phyloP scores from a whole-genome alignment of 2,888 invertebrate species.

The Protodeltote pygarga region DNA sequence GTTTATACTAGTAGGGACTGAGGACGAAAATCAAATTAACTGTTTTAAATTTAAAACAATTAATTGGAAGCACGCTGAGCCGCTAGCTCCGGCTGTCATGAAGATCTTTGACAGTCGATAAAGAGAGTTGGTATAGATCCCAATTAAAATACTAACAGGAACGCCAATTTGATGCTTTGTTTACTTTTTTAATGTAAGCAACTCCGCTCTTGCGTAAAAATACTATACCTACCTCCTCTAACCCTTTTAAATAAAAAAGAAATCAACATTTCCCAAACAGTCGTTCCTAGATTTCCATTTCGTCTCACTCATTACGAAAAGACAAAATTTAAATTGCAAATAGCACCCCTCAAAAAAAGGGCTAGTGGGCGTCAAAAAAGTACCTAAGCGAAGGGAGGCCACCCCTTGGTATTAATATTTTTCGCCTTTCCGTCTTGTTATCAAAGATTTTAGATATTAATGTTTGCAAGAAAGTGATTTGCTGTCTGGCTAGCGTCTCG shows the following conservation, averaged over 20 bases:
- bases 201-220: too few relatives aligned
- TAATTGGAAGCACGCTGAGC: too few relatives aligned
- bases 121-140: too few relatives aligned
- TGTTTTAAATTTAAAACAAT: too few relatives aligned
- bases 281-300: constrained; percentile 49
- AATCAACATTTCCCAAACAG: constrained; percentile 8
- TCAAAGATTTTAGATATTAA: constrained; percentile 43
- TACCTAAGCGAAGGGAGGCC: constrained; percentile 58
- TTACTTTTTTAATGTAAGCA: too few relatives aligned
- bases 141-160: too few relatives aligned
- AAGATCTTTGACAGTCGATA: too few relatives aligned
- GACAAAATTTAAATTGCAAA: constrained; percentile 86
- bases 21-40: too few relatives aligned
- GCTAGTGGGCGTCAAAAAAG: constrained; percentile 81
- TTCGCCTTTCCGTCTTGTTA: constrained; percentile 69
- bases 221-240: too few relatives aligned
- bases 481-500: constrained; percentile 2
- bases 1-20: too few relatives aligned
- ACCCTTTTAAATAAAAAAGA: constrained; percentile 1
- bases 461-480: constrained; percentile 33
- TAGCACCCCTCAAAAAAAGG: constrained; percentile 76
- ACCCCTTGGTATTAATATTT: constrained; percentile 70
- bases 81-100: too few relatives aligned
- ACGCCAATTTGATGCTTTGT: too few relatives aligned
- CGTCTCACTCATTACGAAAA: constrained; percentile 75